Evolutionary conservation across 2,797 vertebrate genomes (phyloP), one percentile per base, ranked within the genome.

Genomic region (Crocidura indochinensis): DNA sequence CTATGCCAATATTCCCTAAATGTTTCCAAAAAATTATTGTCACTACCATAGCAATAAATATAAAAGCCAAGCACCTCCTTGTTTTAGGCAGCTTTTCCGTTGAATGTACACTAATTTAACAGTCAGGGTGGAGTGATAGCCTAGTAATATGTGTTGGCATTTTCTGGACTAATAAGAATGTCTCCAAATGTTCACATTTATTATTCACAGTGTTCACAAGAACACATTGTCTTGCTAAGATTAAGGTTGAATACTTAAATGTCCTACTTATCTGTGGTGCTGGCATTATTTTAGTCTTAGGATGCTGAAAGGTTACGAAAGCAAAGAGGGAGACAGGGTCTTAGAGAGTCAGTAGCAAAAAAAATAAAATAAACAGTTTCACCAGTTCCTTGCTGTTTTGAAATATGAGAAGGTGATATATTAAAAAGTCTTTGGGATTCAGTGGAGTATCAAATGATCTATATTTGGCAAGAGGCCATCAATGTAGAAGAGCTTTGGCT

Each of bases 131-230:
- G 51, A 88, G 75, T 44, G 65, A 29, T 3, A 94, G 78, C 0
- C 20, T 69, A 89, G 94, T 97, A 92, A 79, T 90, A 62, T n/a
- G 91, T 84, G 74, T 47, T 5, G 91, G 73, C 56, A 77, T 89
- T 84, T 3, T 0, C 53, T 60, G 68, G 88, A 83, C 73, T 87
- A 95, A 94, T 73, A 81, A 76, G 26, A 93, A 67, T 83, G 56
- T 78, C 69, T 93, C 77, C 90, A 84, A 96, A 92, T 19, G 80
- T 91, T 92, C 65, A 8, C 38, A 38, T 38, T 38, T 38, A 2
- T 85, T 81, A 53, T 68, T 6, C 15, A 29, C 95, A 94, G 93
- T 2, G 76, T 92, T 92, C 82, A 94, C 68, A 87, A 64, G 46
- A 93, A 92, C 46, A 46, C 64, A 91, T 81, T 92, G 71, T 17